Percentiles rank a stretch among this genome's conserved stretches.
Evolutionary conservation across 2,888 invertebrate genomes (phyloP).

Genomic region (Heliconius aoede): DNA sequence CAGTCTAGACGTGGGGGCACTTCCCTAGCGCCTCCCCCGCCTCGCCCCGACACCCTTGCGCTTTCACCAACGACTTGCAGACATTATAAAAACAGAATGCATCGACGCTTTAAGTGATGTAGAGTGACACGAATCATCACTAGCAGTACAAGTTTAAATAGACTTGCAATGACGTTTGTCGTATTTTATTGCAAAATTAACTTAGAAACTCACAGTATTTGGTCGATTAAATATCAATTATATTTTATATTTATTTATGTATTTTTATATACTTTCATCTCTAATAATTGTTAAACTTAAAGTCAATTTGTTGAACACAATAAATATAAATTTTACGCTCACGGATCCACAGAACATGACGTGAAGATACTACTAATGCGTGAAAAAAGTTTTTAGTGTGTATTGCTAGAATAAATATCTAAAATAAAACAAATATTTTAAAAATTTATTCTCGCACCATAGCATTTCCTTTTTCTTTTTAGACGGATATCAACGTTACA

Average conservation of each 20-base stretch:
- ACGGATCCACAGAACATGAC: too few relatives aligned
- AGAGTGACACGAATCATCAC: slow-evolving; percentile 62
- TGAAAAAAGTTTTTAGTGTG: too few relatives aligned
- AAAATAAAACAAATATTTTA: too few relatives aligned
- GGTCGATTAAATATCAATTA: neutral
- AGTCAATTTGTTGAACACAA: neutral
- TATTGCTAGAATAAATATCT: too few relatives aligned
- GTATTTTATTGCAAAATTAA: slow-evolving; percentile 38
- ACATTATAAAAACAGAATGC: slow-evolving; percentile 76
- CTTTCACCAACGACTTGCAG: slow-evolving; percentile 76
- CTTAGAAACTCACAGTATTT: neutral
- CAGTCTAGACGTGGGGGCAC: slow-evolving; percentile 84
- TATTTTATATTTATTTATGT: neutral
- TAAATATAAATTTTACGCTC: neutral
- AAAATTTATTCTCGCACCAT: too few relatives aligned
- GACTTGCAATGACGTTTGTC: slow-evolving; percentile 12
- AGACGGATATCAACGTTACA: neutral
- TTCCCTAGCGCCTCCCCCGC: slow-evolving; percentile 63
- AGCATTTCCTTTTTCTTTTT: too few relatives aligned
- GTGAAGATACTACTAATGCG: too few relatives aligned
- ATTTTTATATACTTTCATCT: too few relatives aligned
- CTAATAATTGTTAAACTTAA: neutral
- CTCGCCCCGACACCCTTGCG: slow-evolving; percentile 59
- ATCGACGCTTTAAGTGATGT: slow-evolving; percentile 72
- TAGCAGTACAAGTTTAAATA: slow-evolving; percentile 36